Conservation (phyloP, 2,113 vertebrate species). For the Sminthopsis crassicaudata region DNA sequence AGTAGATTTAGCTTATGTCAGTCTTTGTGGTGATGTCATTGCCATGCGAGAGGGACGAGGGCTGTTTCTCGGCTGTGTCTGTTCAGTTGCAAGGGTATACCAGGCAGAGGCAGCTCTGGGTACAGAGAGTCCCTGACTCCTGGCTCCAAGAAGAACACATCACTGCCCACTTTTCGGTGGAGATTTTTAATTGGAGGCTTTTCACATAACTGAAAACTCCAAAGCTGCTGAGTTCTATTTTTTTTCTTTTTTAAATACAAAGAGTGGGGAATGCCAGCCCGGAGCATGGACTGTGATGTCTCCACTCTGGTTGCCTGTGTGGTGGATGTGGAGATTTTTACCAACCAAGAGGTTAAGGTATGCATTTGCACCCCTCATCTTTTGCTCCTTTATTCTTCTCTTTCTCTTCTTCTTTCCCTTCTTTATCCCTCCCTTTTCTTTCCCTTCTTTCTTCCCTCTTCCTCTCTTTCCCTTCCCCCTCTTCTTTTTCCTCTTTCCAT, state of each 20-base stretch:
- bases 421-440: background rate
- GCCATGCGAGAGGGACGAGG: constrained; percentile 79
- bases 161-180: constrained; percentile 54
- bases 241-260: constrained; percentile 62
- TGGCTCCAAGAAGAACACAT: constrained; percentile 60
- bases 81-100: constrained; percentile 77
- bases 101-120: constrained; percentile 65
- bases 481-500: background rate
- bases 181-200: constrained; percentile 63
- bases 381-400: background rate
- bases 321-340: constrained; percentile 91
- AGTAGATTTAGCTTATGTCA: constrained; percentile 85
- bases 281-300: constrained; percentile 89
- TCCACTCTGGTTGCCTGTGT: constrained; percentile 90
- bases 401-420: background rate
- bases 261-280: constrained; percentile 88
- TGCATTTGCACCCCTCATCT: constrained; percentile 71
- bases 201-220: constrained; percentile 46
- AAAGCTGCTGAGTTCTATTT: constrained; percentile 71
- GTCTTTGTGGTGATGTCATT: constrained; percentile 90
- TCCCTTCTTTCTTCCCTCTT: background rate
- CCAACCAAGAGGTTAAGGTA: constrained; percentile 90
- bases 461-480: background rate
- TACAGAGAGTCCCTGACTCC: constrained; percentile 70
- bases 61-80: constrained; percentile 77